These are phyloP conservation scores for Periophthalmus magnuspinnatus DNA, from an alignment of 2,797 vertebrate species.

Conservation along the genomic window DNA sequence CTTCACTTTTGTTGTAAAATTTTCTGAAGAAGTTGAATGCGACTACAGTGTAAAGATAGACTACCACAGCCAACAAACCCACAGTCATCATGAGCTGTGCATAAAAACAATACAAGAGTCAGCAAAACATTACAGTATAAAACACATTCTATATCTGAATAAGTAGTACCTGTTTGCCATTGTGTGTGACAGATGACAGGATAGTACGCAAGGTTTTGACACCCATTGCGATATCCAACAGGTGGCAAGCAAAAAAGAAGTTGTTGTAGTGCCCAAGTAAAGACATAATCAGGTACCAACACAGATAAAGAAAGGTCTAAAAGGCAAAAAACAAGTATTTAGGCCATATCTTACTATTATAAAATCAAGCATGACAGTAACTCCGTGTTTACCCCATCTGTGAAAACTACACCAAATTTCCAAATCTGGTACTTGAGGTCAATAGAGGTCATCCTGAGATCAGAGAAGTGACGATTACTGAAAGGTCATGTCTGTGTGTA, in stretches of 20 bases:
- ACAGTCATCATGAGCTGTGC: slow-evolving; percentile 91
- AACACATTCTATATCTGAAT: neutral
- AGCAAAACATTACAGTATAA: slow-evolving; percentile 3
- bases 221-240: slow-evolving; percentile 95
- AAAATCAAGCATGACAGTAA: neutral
- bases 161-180: slow-evolving; percentile 88
- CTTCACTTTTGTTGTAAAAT: slow-evolving; percentile 96
- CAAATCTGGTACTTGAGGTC: slow-evolving; percentile 95
- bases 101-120: neutral
- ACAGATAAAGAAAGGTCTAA: slow-evolving; percentile 92
- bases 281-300: slow-evolving; percentile 94
- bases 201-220: slow-evolving; percentile 94
- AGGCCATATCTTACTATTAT: neutral
- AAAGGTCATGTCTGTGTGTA: neutral
- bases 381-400: slow-evolving; percentile 85
- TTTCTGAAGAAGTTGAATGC: slow-evolving; percentile 97
- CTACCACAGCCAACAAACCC: slow-evolving; percentile 89
- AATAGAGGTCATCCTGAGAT: slow-evolving; percentile 82
- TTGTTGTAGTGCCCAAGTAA: slow-evolving; percentile 95
- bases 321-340: neutral
- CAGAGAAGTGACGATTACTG: neutral
- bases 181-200: slow-evolving; percentile 94
- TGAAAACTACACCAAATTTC: slow-evolving; percentile 95
- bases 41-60: slow-evolving; percentile 92
- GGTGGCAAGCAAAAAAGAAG: slow-evolving; percentile 94